Evolutionary conservation across 2,113 vertebrate species (phyloP).

Genomic region (Hemiprocne comata): DNA sequence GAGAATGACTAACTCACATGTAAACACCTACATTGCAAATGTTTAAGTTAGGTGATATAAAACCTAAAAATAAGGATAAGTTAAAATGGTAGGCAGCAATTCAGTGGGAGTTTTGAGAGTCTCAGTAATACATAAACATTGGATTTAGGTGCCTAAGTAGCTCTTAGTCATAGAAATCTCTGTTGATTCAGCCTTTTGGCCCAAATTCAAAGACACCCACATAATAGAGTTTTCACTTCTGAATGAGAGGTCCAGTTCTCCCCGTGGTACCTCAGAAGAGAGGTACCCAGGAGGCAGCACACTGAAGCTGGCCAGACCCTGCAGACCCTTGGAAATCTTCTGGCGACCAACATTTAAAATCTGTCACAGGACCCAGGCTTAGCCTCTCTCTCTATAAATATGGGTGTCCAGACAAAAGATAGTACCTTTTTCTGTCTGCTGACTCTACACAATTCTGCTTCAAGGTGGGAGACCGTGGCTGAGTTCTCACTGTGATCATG

Average conservation of each 20-base stretch:
- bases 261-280: fast-evolving
- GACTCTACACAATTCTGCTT: neutral
- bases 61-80: neutral
- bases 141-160: neutral
- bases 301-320: neutral
- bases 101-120: neutral
- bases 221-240: neutral
- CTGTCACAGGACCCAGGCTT: neutral
- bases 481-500: neutral
- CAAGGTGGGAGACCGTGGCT: neutral
- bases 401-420: neutral
- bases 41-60: neutral
- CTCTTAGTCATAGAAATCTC: neutral
- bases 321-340: neutral
- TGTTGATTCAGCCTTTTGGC: neutral
- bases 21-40: neutral
- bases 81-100: neutral
- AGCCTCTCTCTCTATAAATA: neutral
- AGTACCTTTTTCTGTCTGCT: neutral
- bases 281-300: neutral
- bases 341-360: neutral
- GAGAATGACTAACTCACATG: neutral
- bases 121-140: neutral
- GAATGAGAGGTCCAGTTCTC: neutral
- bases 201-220: neutral